A percentile compares a stretch with the other conserved stretches of the same genome.
phyloP scores from a whole-genome alignment of 2,888 invertebrate genomes.

The Tachystola acroxantha region DNA sequence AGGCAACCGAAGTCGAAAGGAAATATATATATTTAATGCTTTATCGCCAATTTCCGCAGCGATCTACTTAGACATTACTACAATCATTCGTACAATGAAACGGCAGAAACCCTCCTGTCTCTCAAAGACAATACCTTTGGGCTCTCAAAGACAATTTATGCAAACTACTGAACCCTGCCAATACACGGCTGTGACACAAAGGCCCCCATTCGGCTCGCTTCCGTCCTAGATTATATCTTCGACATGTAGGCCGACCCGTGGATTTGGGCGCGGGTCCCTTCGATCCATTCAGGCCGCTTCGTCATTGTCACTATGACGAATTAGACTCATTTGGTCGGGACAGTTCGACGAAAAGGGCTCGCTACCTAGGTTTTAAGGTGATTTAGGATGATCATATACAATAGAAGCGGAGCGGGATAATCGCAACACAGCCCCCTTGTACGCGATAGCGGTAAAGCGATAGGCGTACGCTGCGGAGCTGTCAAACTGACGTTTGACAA shows the following conservation, averaged over 20 bases:
- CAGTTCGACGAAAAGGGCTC: slow-evolving; percentile 11
- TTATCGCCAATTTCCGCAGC: too few species aligned
- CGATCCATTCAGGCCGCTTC: slow-evolving; percentile 5
- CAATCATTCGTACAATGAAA: too few species aligned
- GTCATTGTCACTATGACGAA: slow-evolving; percentile 11
- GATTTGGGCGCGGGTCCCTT: slow-evolving; percentile 1
- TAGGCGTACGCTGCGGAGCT: too few species aligned
- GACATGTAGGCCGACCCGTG: neutral
- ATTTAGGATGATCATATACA: slow-evolving; percentile 12
- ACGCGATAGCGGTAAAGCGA: too few species aligned
- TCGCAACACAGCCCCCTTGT: neutral
- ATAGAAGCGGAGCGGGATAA: neutral
- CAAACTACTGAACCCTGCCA: neutral
- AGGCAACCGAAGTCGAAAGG: too few species aligned
- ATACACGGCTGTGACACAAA: neutral
- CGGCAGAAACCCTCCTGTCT: neutral
- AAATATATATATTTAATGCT: too few species aligned
- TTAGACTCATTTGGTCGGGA: slow-evolving; percentile 9
- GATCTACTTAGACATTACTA: too few species aligned
- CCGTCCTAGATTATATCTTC: slow-evolving; percentile 2
- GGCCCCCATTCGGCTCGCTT: neutral
- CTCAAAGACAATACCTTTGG: neutral
- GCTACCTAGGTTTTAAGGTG: slow-evolving; percentile 26
- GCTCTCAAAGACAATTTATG: neutral
- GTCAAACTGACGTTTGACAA: too few species aligned